Percentiles rank a stretch among this genome's conserved stretches.
phyloP scores from a whole-genome alignment of 2,797 vertebrate genomes.

The Crenuchus spilurus region DNA sequence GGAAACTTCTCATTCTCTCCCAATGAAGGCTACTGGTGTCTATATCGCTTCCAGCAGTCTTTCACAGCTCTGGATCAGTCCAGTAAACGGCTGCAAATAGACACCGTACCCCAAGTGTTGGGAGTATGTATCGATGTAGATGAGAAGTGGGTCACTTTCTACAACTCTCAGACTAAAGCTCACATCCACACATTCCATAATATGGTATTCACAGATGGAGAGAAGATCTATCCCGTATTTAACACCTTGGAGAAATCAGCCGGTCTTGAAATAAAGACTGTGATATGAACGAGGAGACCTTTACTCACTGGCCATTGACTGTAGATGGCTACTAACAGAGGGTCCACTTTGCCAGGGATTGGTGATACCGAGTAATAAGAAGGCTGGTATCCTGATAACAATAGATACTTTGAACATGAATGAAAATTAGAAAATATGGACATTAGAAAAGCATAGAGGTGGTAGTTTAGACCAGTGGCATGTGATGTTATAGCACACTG shows the following conservation, averaged over 20 bases:
- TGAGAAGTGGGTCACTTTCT: constrained; percentile 32
- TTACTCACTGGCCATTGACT: too few relatives aligned
- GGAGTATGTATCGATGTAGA: constrained; percentile 32
- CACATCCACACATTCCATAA: constrained; percentile 25
- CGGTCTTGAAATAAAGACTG: constrained; percentile 7
- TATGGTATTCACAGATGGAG: constrained; percentile 4
- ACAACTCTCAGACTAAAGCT: constrained; percentile 18
- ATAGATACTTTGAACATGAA: too few relatives aligned
- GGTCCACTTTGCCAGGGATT: too few relatives aligned
- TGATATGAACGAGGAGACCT: too few relatives aligned
- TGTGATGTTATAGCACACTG: too few relatives aligned
- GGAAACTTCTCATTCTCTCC: constrained; percentile 29
- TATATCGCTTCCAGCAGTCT: constrained; percentile 27
- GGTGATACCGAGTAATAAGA: too few relatives aligned
- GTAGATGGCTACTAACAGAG: too few relatives aligned
- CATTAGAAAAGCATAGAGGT: too few relatives aligned
- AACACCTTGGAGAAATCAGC: constrained; percentile 10
- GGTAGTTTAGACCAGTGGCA: too few relatives aligned
- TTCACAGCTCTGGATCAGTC: constrained; percentile 17
- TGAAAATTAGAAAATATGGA: too few relatives aligned
- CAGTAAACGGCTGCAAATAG: not conserved
- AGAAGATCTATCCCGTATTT: constrained; percentile 28
- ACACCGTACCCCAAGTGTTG: not conserved
- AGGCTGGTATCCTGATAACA: too few relatives aligned
- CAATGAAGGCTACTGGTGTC: constrained; percentile 26